Evolutionary conservation across 2,888 invertebrate species (phyloP).

Genomic region (Agonopterix alstromeriana): DNA sequence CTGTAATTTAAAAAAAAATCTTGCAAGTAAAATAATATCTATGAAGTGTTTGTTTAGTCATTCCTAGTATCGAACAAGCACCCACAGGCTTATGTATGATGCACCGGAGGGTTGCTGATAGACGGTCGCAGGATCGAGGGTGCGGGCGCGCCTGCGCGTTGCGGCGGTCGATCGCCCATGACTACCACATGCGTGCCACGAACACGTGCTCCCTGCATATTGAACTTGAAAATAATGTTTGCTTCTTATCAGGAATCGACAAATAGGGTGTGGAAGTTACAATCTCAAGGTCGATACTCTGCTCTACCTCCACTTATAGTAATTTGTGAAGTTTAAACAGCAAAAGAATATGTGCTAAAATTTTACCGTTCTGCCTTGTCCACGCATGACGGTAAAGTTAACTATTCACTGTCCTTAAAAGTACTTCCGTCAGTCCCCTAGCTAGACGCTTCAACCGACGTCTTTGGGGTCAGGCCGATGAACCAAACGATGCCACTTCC

Average conservation of each 20-base stretch:
- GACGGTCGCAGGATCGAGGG: constrained; percentile 33
- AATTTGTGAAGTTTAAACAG: no score
- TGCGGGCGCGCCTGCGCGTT: constrained; percentile 55
- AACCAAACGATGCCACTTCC: constrained; percentile 57
- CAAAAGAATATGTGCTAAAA: no score
- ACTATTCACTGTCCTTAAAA: background rate
- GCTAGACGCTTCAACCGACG: constrained; percentile 29
- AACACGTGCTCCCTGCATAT: constrained; percentile 47
- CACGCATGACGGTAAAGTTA: background rate
- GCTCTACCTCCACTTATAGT: no score
- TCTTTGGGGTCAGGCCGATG: constrained; percentile 58
- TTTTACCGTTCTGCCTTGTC: background rate
- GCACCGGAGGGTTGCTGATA: constrained; percentile 43
- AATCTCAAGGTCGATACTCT: no score
- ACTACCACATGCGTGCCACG: constrained; percentile 41
- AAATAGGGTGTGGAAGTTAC: no score
- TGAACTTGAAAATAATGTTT: background rate
- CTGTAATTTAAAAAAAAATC: background rate
- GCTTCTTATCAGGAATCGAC: no score
- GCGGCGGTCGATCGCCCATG: constrained; percentile 47
- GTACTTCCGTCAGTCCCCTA: constrained; percentile 43
- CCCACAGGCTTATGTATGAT: constrained; percentile 18
- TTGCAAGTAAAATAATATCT: background rate
- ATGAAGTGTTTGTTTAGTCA: background rate
- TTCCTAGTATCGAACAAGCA: background rate